These are phyloP conservation scores for Zaprionus capensis DNA, from an alignment of 1,140 invertebrate genomes.

Conservation along the genomic window DNA sequence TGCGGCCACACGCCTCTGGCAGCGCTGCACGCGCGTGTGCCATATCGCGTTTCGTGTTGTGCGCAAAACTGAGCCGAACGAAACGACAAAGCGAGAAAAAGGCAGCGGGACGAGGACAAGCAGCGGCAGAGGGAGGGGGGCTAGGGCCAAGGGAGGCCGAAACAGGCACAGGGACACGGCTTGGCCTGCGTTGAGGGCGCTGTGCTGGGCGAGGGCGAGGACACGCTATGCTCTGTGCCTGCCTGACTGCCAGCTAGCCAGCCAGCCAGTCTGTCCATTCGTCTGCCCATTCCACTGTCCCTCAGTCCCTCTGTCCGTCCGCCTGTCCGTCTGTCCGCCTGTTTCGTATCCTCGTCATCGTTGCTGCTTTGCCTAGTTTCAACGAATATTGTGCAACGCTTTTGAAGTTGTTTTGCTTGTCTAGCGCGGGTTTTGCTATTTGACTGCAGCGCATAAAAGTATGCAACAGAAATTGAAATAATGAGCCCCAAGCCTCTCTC, in stretches of 20 bases:
- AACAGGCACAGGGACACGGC: not conserved
- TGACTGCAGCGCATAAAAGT: constrained; percentile 25
- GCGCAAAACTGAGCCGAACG: constrained; percentile 72
- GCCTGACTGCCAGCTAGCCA: not conserved
- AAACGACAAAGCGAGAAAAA: constrained; percentile 31
- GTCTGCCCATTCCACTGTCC: not conserved
- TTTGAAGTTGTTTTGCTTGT: constrained; percentile 50
- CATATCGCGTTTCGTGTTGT: constrained; percentile 70
- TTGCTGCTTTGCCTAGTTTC: constrained; percentile 21
- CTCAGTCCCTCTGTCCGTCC: not conserved
- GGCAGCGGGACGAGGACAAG: constrained; percentile 8
- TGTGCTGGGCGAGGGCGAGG: constrained; percentile 27
- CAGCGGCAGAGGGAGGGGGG: not conserved
- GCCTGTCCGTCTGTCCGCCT: not conserved
- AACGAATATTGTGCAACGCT: constrained; percentile 49
- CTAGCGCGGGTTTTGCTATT: constrained; percentile 22
- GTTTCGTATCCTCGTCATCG: not conserved
- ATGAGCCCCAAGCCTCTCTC: constrained; percentile 21
- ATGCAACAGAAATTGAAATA: constrained; percentile 39
- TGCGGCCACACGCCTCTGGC: constrained; percentile 29
- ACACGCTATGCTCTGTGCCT: not conserved
- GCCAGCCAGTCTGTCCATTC: not conserved
- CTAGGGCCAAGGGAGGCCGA: not conserved
- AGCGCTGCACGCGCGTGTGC: constrained; percentile 56
- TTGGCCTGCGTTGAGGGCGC: constrained; percentile 37